These are phyloP conservation scores for Tiliacea aurago DNA, from an alignment of 2,888 invertebrate species.

Conservation along the genomic window DNA sequence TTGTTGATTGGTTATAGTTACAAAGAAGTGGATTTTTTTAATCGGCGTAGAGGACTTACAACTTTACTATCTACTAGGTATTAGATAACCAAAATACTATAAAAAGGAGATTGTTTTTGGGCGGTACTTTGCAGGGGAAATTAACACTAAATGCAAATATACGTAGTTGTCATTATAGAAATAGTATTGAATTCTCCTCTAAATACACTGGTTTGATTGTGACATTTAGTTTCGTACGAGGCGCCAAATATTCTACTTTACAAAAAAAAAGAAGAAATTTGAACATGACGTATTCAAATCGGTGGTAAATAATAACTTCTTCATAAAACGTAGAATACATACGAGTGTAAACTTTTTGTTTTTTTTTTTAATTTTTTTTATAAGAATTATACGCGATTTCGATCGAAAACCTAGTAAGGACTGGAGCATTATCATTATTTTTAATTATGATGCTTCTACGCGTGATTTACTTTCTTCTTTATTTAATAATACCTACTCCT, in stretches of 20 bases:
- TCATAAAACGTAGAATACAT: not conserved
- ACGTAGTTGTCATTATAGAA: not conserved
- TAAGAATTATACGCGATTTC: not conserved
- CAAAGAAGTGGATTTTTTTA: not conserved
- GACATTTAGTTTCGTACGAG: not conserved
- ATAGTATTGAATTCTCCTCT: not conserved
- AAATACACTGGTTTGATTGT: not conserved
- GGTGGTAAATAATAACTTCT: not conserved
- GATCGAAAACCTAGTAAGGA: not conserved
- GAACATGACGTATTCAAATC: too few relatives aligned
- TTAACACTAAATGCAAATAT: not conserved
- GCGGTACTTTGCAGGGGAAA: not conserved
- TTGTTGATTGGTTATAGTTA: not conserved
- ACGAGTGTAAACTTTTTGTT: too few relatives aligned
- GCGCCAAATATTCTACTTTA: not conserved
- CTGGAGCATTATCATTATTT: not conserved
- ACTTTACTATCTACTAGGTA: not conserved
- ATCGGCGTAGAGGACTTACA: not conserved
- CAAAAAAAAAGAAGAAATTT: too few relatives aligned
- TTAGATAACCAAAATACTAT: not conserved
- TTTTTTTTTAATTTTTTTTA: too few relatives aligned
- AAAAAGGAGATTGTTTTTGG: not conserved
- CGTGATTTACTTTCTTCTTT: not conserved
- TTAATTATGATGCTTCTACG: constrained; percentile 7
- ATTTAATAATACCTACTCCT: not conserved